Percentiles rank a stretch among this genome's conserved stretches.
These are phyloP conservation scores for Scleropages formosus DNA, from an alignment of 2,797 vertebrate species.

Conservation along the genomic window DNA sequence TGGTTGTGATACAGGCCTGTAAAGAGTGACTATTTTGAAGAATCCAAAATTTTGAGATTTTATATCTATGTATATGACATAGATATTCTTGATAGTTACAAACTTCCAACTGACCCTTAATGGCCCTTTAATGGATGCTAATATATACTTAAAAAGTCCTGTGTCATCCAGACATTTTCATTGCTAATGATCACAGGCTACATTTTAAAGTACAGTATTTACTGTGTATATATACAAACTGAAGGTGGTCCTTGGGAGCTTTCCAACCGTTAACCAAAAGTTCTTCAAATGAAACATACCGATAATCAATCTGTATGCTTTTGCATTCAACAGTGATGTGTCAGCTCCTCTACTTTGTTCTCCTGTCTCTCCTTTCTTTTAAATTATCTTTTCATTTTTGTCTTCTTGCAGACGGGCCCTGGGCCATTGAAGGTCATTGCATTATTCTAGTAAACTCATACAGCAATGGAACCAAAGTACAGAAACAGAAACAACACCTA, in stretches of 20 bases:
- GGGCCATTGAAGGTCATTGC: not conserved
- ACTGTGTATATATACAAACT: not conserved
- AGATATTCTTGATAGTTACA: too few species aligned
- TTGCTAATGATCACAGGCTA: too few species aligned
- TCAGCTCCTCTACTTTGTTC: not conserved
- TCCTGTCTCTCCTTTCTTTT: not conserved
- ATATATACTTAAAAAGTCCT: too few species aligned
- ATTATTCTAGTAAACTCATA: not conserved
- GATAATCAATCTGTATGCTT: not conserved
- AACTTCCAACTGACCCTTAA: too few species aligned
- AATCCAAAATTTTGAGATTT: too few species aligned
- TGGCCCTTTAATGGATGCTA: too few species aligned
- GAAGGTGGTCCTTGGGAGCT: not conserved
- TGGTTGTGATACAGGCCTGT: too few species aligned
- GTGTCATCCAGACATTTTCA: too few species aligned
- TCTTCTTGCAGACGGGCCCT: not conserved
- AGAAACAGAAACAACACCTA: not conserved
- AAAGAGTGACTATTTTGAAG: too few species aligned
- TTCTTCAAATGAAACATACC: not conserved
- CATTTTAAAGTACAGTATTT: not conserved
- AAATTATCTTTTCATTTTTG: not conserved
- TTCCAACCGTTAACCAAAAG: constrained; percentile 7
- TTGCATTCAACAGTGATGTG: not conserved
- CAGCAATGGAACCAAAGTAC: not conserved
- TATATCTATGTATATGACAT: too few species aligned